These are phyloP conservation scores for Drosophila macrospina DNA, from an alignment of 2,888 invertebrate species.

Conservation along the genomic window DNA sequence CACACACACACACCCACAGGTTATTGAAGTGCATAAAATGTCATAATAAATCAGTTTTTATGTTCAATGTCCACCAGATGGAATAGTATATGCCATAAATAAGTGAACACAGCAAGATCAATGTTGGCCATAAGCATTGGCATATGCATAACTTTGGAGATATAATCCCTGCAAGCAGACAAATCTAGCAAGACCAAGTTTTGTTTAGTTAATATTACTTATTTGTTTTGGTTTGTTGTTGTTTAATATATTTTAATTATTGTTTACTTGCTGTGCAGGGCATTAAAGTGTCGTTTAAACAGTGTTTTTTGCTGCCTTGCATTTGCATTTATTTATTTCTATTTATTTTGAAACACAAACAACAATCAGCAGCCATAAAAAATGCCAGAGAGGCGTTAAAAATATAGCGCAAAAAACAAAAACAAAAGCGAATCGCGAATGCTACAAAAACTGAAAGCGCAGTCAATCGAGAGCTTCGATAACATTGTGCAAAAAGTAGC, in stretches of 20 bases:
- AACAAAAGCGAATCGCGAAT: neutral
- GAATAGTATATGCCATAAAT: slow-evolving; percentile 36
- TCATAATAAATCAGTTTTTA: slow-evolving; percentile 57
- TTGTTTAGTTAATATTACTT: too few relatives aligned
- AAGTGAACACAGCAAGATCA: slow-evolving; percentile 1
- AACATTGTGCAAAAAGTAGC: slow-evolving; percentile 24
- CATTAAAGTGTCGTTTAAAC: neutral
- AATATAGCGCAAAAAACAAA: neutral
- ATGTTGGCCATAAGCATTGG: neutral
- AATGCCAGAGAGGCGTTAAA: slow-evolving; percentile 2
- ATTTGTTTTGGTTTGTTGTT: too few relatives aligned
- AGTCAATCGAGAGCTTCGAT: slow-evolving; percentile 59
- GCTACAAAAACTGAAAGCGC: slow-evolving; percentile 25
- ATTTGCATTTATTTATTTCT: neutral
- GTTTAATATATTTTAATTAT: neutral
- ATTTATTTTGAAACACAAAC: neutral
- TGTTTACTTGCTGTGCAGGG: neutral
- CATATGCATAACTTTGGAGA: slow-evolving; percentile 7
- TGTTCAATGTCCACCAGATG: slow-evolving; percentile 16
- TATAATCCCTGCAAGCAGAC: neutral
- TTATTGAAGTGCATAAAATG: slow-evolving; percentile 40
- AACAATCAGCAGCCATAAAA: neutral
- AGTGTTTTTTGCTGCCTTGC: neutral
- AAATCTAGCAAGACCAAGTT: too few relatives aligned
- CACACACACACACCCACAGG: slow-evolving; percentile 9